Conservation (phyloP, 2,888 invertebrate genomes). For the Latrodectus hesperus region DNA sequence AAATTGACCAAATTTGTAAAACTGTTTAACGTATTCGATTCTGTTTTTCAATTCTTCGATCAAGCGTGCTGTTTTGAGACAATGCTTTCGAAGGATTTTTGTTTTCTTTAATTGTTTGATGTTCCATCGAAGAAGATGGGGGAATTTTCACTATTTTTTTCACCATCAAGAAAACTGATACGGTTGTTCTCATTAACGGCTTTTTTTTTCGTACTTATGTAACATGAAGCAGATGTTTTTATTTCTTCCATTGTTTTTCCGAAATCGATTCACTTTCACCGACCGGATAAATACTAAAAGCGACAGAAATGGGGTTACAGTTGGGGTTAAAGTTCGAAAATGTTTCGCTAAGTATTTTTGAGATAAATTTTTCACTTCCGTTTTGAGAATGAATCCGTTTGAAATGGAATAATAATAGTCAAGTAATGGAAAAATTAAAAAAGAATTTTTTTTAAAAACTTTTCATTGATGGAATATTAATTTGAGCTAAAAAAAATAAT, state of each 20-base stretch:
- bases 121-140: too few relatives aligned
- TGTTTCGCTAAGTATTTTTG: not conserved
- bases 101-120: too few relatives aligned
- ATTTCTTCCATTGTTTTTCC: constrained; percentile 33
- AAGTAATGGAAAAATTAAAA: too few relatives aligned
- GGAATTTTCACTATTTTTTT: constrained; percentile 4
- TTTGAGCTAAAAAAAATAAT: too few relatives aligned
- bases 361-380: too few relatives aligned
- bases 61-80: constrained; percentile 5
- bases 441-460: too few relatives aligned
- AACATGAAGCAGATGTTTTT: constrained; percentile 27
- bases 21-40: constrained; percentile 26
- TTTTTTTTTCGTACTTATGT: constrained; percentile 19
- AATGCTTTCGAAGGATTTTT: constrained; percentile 9
- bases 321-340: constrained; percentile 30
- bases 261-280: constrained; percentile 26
- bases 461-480: too few relatives aligned
- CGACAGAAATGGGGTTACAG: constrained; percentile 26
- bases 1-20: constrained; percentile 38
- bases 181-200: constrained; percentile 17
- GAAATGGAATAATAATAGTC: too few relatives aligned
- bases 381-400: too few relatives aligned
- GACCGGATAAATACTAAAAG: constrained; percentile 29
- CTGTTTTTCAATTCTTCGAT: constrained; percentile 19
- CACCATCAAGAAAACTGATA: constrained; percentile 8